Evolutionary conservation across 2,888 invertebrate species (phyloP).

Genomic region (Drosophila affinis): DNA sequence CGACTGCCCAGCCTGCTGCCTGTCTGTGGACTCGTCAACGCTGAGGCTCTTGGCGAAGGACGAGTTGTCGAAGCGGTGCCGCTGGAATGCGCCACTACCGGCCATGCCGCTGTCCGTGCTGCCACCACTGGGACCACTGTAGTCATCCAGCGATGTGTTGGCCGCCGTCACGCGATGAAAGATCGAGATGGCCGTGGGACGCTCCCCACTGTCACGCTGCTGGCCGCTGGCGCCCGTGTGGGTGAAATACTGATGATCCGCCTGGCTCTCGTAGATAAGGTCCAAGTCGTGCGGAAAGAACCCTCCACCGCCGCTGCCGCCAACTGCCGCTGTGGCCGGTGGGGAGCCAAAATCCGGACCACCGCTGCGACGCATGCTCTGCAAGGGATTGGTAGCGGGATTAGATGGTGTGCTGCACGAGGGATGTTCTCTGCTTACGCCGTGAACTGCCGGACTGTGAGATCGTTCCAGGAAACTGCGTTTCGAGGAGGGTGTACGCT

Average conservation of each 20-base stretch:
- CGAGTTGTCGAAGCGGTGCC: conserved; percentile 82
- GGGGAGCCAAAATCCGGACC: conserved; percentile 80
- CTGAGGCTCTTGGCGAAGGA: conserved; percentile 82
- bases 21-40: conserved; percentile 67
- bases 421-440: conserved; percentile 71
- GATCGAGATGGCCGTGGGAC: conserved; percentile 82
- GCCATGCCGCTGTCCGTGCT: conserved; percentile 59
- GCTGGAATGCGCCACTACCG: conserved; percentile 46
- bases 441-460: conserved; percentile 82
- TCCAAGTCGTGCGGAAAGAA: conserved; percentile 84
- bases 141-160: conserved; percentile 81
- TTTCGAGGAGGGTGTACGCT: conserved; percentile 80
- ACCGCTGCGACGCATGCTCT: conserved; percentile 81
- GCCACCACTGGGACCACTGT: conserved; percentile 65
- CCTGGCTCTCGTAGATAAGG: conserved; percentile 83
- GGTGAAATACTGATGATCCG: conserved; percentile 84
- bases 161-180: conserved; percentile 82
- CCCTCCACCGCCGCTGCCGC: conserved; percentile 58
- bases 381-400: conserved; percentile 28
- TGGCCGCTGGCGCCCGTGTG: conserved; percentile 80
- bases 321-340: conserved; percentile 70
- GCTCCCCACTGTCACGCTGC: conserved; percentile 68
- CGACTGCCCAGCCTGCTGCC: conserved; percentile 42
- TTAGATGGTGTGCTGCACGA: background rate
- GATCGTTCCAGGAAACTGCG: conserved; percentile 81